phyloP scores from a whole-genome alignment of 2,888 invertebrate species.

The Pheosia gnoma region DNA sequence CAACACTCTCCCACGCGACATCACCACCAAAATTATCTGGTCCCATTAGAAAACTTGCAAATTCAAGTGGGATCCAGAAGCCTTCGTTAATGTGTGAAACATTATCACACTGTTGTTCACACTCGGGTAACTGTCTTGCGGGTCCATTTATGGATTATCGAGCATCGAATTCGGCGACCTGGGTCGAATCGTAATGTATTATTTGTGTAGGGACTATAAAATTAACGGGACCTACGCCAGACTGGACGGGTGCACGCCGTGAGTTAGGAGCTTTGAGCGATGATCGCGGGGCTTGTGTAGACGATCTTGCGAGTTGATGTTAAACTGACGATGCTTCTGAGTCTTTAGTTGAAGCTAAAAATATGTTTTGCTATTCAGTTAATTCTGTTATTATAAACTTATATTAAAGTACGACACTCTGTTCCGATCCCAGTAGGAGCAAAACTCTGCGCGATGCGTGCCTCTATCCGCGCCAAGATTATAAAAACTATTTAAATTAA shows the following conservation, averaged over 20 bases:
- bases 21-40: background rate
- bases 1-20: background rate
- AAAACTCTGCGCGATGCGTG: no score
- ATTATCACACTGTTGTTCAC: slow-evolving; percentile 8
- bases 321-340: no score
- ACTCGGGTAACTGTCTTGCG: slow-evolving; percentile 8
- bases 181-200: slow-evolving; percentile 65
- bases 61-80: background rate
- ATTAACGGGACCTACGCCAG: slow-evolving; percentile 68
- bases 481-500: no score
- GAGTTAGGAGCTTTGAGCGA: slow-evolving; percentile 30
- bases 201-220: slow-evolving; percentile 63
- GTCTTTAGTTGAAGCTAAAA: no score
- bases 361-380: no score
- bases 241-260: slow-evolving; percentile 38
- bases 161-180: slow-evolving; percentile 56
- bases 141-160: slow-evolving; percentile 55
- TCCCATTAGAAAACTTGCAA: slow-evolving; percentile 2
- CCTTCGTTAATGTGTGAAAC: slow-evolving; percentile 9
- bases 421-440: no score
- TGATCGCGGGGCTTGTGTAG: background rate
- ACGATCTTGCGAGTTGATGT: no score
- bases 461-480: no score
- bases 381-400: no score
- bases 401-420: no score